A percentile compares a stretch with the other conserved stretches of the same genome.
phyloP scores from a whole-genome alignment of 2,113 vertebrate genomes.

The Naja naja region DNA sequence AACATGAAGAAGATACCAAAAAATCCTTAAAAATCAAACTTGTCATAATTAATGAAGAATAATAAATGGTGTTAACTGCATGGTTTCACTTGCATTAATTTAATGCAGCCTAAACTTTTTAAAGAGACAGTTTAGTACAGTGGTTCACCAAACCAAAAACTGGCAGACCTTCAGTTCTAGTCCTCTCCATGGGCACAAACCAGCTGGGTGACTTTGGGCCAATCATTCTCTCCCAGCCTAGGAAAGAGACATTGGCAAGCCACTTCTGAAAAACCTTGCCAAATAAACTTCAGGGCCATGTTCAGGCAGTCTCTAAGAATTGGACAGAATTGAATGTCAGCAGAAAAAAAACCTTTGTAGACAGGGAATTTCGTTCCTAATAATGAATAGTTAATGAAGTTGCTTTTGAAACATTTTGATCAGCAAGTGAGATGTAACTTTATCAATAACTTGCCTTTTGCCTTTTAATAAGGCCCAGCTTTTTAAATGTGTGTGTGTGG shows the following conservation, averaged over 20 bases:
- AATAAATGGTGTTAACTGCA: neutral
- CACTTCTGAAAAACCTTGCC: neutral
- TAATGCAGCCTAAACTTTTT: neutral
- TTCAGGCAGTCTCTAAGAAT: neutral
- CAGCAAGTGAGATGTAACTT: neutral
- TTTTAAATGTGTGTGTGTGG: neutral
- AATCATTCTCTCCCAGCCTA: neutral
- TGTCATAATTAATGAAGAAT: constrained; percentile 24
- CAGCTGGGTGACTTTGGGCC: neutral
- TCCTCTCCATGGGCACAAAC: neutral
- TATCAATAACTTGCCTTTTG: neutral
- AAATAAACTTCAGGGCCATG: neutral
- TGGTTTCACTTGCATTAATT: neutral
- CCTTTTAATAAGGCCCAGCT: neutral
- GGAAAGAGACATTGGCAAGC: neutral
- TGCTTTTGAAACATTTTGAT: neutral
- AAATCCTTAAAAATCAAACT: neutral
- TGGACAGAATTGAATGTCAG: neutral
- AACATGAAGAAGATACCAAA: neutral
- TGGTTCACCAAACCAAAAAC: neutral
- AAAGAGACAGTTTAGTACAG: neutral
- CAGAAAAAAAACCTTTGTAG: neutral
- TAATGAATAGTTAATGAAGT: neutral
- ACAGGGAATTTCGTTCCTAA: neutral
- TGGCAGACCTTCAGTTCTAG: neutral